phyloP scores from a whole-genome alignment of 2,113 vertebrate species.

The Puntigrus tetrazona region DNA sequence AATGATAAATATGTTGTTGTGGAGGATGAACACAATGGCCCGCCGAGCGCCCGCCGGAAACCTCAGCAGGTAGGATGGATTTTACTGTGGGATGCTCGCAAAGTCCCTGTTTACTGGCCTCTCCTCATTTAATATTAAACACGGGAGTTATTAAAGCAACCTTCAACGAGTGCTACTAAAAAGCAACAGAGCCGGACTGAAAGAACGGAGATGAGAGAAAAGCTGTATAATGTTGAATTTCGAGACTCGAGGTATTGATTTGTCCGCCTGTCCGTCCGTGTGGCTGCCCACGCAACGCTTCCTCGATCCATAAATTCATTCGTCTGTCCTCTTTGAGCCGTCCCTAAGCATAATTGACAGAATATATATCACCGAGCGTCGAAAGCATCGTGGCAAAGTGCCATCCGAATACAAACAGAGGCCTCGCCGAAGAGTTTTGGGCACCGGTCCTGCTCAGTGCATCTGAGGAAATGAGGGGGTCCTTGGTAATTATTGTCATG shows the following conservation, averaged over 20 bases:
- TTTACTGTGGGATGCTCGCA: conserved; percentile 47
- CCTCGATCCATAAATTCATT: not conserved
- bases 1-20: conserved; percentile 70
- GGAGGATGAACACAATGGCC: conserved; percentile 59
- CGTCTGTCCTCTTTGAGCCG: not conserved
- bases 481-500: conserved; percentile 66
- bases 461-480: conserved; percentile 53
- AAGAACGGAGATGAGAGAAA: not conserved
- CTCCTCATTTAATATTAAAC: conserved; percentile 55
- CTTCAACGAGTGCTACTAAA: conserved; percentile 28
- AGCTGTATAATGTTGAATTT: not conserved
- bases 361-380: conserved; percentile 30
- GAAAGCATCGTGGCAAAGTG: not conserved
- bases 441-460: conserved; percentile 58
- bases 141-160: conserved; percentile 36
- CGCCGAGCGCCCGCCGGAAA: conserved; percentile 45
- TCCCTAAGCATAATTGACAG: not conserved
- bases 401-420: not conserved
- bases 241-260: not conserved
- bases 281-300: not conserved
- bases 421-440: conserved; percentile 35
- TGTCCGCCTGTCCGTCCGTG: not conserved
- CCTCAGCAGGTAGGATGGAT: conserved; percentile 58
- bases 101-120: conserved; percentile 51
- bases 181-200: conserved; percentile 6